Percentiles rank a stretch among this genome's conserved stretches.
phyloP scores from a whole-genome alignment of 1,140 invertebrate species.

The Drosophila repletoides region DNA sequence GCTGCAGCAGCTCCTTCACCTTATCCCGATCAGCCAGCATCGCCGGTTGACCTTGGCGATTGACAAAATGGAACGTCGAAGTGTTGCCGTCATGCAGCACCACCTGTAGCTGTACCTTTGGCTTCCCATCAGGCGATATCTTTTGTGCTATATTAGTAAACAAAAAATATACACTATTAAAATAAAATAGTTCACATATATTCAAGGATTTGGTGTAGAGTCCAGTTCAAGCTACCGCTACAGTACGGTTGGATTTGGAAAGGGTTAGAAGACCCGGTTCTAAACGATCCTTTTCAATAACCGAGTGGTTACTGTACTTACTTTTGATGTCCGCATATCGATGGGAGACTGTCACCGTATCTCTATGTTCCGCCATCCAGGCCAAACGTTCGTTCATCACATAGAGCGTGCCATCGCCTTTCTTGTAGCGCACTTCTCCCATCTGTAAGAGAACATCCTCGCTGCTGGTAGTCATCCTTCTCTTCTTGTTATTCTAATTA shows the following conservation, averaged over 20 bases:
- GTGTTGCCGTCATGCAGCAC: conserved; percentile 96
- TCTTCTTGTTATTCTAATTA: conserved; percentile 1
- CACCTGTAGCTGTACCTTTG: conserved; percentile 99
- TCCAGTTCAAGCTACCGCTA: too few species aligned
- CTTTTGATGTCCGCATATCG: conserved; percentile 98
- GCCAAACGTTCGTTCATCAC: conserved; percentile 97
- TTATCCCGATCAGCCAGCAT: conserved; percentile 95
- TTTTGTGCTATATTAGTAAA: conserved; percentile 92
- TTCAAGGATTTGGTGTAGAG: too few species aligned
- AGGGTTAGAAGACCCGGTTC: too few species aligned
- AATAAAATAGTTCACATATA: too few species aligned
- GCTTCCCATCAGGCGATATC: conserved; percentile 98
- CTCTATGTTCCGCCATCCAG: conserved; percentile 96
- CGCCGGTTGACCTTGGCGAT: conserved; percentile 90
- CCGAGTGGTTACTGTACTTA: too few species aligned
- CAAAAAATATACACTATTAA: too few species aligned
- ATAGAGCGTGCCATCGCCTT: conserved; percentile 97
- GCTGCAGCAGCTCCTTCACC: conserved; percentile 96
- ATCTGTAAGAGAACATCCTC: conserved; percentile 97
- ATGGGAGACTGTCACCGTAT: conserved; percentile 95
- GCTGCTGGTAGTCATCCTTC: conserved; percentile 79
- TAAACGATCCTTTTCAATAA: too few species aligned
- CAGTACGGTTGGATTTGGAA: too few species aligned
- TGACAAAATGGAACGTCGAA: conserved; percentile 99
- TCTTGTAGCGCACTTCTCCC: conserved; percentile 96